Conservation (phyloP, 2,888 invertebrate genomes). For the Augiades crinisus region DNA sequence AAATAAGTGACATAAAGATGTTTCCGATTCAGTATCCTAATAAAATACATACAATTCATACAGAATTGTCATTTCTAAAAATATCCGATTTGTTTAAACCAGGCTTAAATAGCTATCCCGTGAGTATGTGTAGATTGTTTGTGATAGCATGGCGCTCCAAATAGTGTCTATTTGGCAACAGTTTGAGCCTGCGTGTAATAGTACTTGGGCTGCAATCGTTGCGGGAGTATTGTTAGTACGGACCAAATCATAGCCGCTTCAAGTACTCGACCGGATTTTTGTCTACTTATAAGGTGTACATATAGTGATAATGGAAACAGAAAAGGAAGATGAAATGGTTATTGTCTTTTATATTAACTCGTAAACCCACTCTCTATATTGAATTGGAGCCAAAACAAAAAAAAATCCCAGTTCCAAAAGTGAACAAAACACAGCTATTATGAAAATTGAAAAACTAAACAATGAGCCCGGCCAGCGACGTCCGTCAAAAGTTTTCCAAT, state of each 20-base stretch:
- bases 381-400: slow-evolving; percentile 23
- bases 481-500: slow-evolving; percentile 18
- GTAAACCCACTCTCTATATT: slow-evolving; percentile 19
- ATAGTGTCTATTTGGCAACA: slow-evolving; percentile 25
- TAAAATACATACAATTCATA: too few relatives aligned
- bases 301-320: slow-evolving; percentile 24
- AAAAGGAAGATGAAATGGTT: slow-evolving; percentile 27
- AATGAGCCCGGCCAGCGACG: slow-evolving; percentile 16
- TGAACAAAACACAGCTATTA: slow-evolving; percentile 26
- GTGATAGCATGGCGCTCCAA: slow-evolving; percentile 16
- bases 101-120: not conserved
- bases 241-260: slow-evolving; percentile 17
- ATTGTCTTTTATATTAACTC: slow-evolving; percentile 26
- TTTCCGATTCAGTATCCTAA: not conserved
- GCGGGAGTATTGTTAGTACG: slow-evolving; percentile 24
- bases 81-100: slow-evolving; percentile 1
- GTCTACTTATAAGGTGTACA: slow-evolving; percentile 16
- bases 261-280: slow-evolving; percentile 10
- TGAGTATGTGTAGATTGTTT: slow-evolving; percentile 10
- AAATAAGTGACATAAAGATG: too few relatives aligned
- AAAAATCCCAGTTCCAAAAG: slow-evolving; percentile 10
- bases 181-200: slow-evolving; percentile 25
- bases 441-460: slow-evolving; percentile 27
- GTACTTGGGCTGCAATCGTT: slow-evolving; percentile 24
- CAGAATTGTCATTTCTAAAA: not conserved